Percentiles rank a stretch among this genome's conserved stretches.
Evolutionary conservation across 2,888 invertebrate species (phyloP).

Genomic region (Morinoia aosen): DNA sequence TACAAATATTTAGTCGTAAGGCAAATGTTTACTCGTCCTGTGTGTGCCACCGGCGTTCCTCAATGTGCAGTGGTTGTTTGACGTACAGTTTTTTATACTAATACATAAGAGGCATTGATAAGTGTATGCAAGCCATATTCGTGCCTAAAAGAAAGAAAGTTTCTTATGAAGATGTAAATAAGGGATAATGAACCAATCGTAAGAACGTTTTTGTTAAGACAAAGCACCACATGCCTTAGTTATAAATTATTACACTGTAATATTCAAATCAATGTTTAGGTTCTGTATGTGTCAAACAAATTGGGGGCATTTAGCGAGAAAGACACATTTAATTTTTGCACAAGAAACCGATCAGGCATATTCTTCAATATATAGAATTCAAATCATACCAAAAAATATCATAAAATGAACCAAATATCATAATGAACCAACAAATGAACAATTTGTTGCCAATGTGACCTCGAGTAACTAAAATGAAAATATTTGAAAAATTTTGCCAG

Average conservation of each 20-base stretch:
- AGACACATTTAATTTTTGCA: neutral
- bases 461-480: too few species aligned
- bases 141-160: neutral
- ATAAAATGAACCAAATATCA: neutral
- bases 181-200: neutral
- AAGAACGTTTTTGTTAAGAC: neutral
- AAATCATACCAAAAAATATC: neutral
- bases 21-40: too few species aligned
- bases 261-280: neutral
- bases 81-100: neutral
- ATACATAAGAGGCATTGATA: neutral
- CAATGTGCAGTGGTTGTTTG: too few species aligned
- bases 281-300: neutral
- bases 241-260: neutral
- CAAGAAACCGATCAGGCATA: neutral
- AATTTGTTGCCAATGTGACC: too few species aligned
- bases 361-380: neutral
- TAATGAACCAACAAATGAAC: too few species aligned
- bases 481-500: too few species aligned
- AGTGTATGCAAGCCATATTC: neutral
- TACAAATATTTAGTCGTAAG: neutral
- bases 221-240: neutral
- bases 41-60: too few species aligned
- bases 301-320: neutral
- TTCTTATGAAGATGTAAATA: neutral